Evolutionary conservation across 2,797 vertebrate genomes (phyloP).

Genomic region (Esox masquinongy): DNA sequence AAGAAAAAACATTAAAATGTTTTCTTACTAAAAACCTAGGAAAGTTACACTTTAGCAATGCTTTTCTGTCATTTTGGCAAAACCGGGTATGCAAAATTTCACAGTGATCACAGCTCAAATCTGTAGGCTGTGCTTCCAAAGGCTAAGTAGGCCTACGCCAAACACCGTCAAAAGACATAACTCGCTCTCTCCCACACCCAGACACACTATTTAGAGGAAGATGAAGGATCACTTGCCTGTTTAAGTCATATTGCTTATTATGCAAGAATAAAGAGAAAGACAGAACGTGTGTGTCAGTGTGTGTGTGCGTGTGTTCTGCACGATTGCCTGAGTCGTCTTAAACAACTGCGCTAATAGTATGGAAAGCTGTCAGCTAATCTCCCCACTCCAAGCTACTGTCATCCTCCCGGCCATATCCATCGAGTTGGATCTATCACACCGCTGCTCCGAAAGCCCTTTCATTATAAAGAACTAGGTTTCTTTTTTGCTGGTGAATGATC

Average conservation of each 20-base stretch:
- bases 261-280: conserved; percentile 10
- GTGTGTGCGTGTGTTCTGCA: not conserved
- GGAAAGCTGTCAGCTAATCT: not conserved
- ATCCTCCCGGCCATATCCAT: not conserved
- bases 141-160: not conserved
- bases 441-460: conserved; percentile 16
- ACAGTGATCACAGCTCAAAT: not conserved
- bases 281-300: not conserved
- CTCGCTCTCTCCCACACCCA: conserved; percentile 2
- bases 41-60: conserved; percentile 1
- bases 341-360: not conserved
- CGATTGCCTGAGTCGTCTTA: conserved; percentile 9
- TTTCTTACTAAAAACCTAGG: not conserved
- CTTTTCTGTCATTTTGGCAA: conserved; percentile 7
- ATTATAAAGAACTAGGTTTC: conserved; percentile 12
- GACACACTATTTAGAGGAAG: conserved; percentile 6
- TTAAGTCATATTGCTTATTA: conserved; percentile 29
- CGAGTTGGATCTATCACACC: not conserved
- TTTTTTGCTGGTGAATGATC: conserved; percentile 22
- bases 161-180: not conserved
- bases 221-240: not conserved
- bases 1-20: not conserved
- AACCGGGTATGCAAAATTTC: not conserved
- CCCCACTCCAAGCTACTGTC: not conserved
- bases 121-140: not conserved